Conservation (phyloP, 2,797 vertebrate species). For the Urosaurus nigricauda region DNA sequence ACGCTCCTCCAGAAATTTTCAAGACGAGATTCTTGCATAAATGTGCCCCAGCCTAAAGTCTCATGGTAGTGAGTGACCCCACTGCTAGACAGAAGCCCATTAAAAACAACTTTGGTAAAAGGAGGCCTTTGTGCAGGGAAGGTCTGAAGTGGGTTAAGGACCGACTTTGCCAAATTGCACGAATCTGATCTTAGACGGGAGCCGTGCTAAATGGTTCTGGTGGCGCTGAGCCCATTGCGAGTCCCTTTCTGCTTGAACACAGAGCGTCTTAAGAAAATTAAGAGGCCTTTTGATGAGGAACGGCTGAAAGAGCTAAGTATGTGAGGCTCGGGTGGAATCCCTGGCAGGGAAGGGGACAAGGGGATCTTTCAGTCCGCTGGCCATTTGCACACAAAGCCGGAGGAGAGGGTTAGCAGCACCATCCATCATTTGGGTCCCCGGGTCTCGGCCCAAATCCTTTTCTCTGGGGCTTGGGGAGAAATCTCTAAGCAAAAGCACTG, state of each 20-base stretch:
- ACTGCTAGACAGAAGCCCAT: neutral
- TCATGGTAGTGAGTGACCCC: neutral
- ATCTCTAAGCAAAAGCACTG: no score
- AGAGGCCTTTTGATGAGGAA: conserved; percentile 5
- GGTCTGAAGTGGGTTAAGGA: neutral
- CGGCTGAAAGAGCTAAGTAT: neutral
- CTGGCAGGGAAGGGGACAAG: neutral
- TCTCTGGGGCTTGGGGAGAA: no score
- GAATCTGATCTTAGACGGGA: neutral
- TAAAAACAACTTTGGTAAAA: neutral
- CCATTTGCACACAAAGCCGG: neutral
- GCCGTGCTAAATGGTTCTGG: neutral
- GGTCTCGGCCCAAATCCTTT: no score
- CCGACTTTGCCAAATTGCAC: neutral
- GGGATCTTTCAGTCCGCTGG: neutral
- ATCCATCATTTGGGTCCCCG: no score
- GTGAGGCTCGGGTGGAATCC: neutral
- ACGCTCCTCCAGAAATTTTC: neutral
- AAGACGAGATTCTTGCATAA: neutral
- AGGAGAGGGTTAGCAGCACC: neutral
- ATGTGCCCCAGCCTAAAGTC: neutral
- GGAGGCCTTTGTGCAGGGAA: neutral
- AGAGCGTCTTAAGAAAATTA: neutral
- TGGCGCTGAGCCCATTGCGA: neutral
- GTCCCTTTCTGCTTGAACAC: neutral